Percentiles rank a stretch among this genome's conserved stretches.
phyloP scores from a whole-genome alignment of 2,797 vertebrate genomes.

The Acanthurus tractus region DNA sequence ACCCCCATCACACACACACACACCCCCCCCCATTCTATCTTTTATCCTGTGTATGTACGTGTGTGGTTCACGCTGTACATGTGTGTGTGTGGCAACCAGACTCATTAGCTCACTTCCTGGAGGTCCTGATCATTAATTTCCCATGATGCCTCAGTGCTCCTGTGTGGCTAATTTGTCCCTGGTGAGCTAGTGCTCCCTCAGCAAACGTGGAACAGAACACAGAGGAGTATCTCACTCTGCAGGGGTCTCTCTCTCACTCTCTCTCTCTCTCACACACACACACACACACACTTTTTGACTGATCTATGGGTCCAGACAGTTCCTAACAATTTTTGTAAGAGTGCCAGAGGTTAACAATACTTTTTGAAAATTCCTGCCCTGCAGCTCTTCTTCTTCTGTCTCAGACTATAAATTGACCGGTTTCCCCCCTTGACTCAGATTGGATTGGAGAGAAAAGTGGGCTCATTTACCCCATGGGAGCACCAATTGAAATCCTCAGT shows the following conservation, averaged over 20 bases:
- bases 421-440: slow-evolving; percentile 47
- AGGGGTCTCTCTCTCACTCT: slow-evolving; percentile 47
- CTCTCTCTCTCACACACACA: slow-evolving; percentile 28
- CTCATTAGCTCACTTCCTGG: slow-evolving; percentile 85
- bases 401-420: slow-evolving; percentile 54
- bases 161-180: slow-evolving; percentile 83
- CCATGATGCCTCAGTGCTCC: slow-evolving; percentile 82
- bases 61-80: slow-evolving; percentile 50
- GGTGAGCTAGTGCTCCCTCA: slow-evolving; percentile 68
- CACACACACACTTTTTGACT: slow-evolving; percentile 51
- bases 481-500: slow-evolving; percentile 49
- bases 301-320: slow-evolving; percentile 57
- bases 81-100: slow-evolving; percentile 58
- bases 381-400: slow-evolving; percentile 49
- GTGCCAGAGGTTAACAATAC: slow-evolving; percentile 54
- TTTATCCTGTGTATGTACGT: slow-evolving; percentile 37
- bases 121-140: slow-evolving; percentile 86
- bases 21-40: slow-evolving; percentile 38
- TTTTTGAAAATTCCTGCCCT: slow-evolving; percentile 62
- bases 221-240: slow-evolving; percentile 53
- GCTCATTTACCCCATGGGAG: slow-evolving; percentile 62
- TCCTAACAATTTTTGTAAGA: slow-evolving; percentile 46
- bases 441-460: slow-evolving; percentile 58
- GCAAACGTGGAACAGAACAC: slow-evolving; percentile 61
- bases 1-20: too few relatives aligned